Conservation (phyloP, 2,113 vertebrate genomes). For the Odobenus rosmarus region DNA sequence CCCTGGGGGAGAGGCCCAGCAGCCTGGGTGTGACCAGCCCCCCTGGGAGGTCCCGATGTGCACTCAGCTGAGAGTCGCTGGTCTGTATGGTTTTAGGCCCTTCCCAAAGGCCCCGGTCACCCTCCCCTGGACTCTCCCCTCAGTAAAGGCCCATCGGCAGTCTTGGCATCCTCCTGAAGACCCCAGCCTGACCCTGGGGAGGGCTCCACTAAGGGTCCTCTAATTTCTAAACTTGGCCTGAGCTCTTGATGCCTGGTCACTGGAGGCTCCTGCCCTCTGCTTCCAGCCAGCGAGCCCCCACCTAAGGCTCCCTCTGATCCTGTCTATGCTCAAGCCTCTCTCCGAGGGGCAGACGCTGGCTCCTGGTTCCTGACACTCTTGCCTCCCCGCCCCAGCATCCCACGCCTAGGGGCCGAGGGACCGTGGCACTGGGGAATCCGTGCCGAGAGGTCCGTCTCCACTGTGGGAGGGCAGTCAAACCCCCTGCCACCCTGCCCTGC, state of each 20-base stretch:
- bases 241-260: not conserved
- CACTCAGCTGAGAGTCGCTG: fast-evolving
- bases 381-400: not conserved
- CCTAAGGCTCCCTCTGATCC: no score
- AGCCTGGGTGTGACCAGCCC: not conserved
- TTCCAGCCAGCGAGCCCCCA: not conserved
- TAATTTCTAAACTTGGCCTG: not conserved
- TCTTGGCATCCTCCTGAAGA: no score
- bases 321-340: not conserved
- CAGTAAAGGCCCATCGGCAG: not conserved
- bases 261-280: not conserved
- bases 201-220: not conserved
- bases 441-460: fast-evolving
- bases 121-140: fast-evolving
- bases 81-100: not conserved
- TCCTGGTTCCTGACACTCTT: not conserved
- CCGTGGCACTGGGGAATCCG: not conserved
- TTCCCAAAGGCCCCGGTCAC: not conserved
- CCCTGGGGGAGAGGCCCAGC: not conserved
- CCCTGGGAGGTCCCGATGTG: not conserved
- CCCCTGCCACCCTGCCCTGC: fast-evolving
- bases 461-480: fast-evolving
- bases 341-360: not conserved
- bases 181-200: fast-evolving
- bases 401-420: fast-evolving